These are phyloP conservation scores for Chouioia cunea DNA, from an alignment of 2,888 invertebrate genomes.

Conservation along the genomic window DNA sequence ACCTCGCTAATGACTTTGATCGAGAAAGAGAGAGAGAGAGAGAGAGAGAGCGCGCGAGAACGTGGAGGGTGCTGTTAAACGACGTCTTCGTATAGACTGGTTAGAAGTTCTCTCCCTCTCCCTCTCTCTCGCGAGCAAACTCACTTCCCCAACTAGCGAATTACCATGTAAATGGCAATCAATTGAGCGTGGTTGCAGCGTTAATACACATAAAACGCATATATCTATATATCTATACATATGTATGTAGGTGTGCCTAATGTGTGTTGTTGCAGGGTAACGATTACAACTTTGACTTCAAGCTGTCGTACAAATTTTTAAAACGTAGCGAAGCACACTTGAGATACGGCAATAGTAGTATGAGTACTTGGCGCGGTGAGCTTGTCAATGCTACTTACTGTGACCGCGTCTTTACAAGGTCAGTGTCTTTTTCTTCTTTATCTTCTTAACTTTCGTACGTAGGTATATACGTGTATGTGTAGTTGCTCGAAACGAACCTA, in stretches of 20 bases:
- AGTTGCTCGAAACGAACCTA: too few relatives aligned
- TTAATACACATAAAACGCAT: conserved; percentile 2
- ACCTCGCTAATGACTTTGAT: background rate
- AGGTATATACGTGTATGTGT: too few relatives aligned
- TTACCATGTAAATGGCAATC: conserved; percentile 25
- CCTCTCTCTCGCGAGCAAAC: background rate
- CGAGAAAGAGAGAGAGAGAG: background rate
- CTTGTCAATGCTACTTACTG: conserved; percentile 83
- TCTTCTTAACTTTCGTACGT: too few relatives aligned
- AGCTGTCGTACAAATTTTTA: conserved; percentile 86
- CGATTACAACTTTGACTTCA: conserved; percentile 86
- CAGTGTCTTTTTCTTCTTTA: conserved; percentile 10
- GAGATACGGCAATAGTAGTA: conserved; percentile 81
- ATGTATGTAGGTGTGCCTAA: too few relatives aligned
- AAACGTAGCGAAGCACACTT: conserved; percentile 81
- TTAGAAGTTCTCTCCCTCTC: too few relatives aligned
- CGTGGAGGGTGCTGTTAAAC: background rate
- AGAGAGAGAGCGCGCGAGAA: background rate
- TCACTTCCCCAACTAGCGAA: background rate
- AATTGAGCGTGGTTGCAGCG: background rate
- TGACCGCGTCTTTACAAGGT: conserved; percentile 80
- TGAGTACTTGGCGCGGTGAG: conserved; percentile 82
- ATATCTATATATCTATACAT: too few relatives aligned
- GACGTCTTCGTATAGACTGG: background rate
- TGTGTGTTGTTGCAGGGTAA: conserved; percentile 72